Evolutionary conservation across 1,140 invertebrate genomes (phyloP).

Genomic region (Pemphigus obesinymphae): DNA sequence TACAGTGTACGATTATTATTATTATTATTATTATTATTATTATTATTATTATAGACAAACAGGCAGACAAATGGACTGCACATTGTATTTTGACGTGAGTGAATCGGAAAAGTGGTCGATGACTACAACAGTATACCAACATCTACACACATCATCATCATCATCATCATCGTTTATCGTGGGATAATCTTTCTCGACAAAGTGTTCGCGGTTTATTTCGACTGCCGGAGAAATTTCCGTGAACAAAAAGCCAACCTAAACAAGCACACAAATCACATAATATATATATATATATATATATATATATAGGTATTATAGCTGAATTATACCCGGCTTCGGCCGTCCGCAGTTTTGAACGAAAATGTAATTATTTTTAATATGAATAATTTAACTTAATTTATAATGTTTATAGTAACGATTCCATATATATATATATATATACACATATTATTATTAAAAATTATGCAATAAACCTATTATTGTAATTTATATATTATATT

Average conservation of each 20-base stretch:
- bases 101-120: slow-evolving; percentile 27
- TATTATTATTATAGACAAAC: slow-evolving; percentile 32
- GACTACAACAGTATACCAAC: not conserved
- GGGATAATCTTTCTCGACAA: slow-evolving; percentile 14
- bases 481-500: no score
- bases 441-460: no score
- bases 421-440: no score
- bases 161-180: not conserved
- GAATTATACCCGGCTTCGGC: no score
- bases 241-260: not conserved
- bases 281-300: no score
- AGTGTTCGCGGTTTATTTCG: not conserved
- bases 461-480: no score
- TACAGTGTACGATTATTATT: not conserved
- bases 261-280: not conserved
- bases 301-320: no score
- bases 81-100: slow-evolving; percentile 37
- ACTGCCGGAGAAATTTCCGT: slow-evolving; percentile 5
- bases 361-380: no score
- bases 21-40: slow-evolving; percentile 26
- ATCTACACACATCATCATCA: no score
- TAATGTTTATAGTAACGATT: no score
- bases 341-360: no score
- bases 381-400: no score
- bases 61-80: slow-evolving; percentile 20